These are phyloP conservation scores for Leptodactylus fuscus DNA, from an alignment of 2,113 vertebrate genomes.

Conservation along the genomic window DNA sequence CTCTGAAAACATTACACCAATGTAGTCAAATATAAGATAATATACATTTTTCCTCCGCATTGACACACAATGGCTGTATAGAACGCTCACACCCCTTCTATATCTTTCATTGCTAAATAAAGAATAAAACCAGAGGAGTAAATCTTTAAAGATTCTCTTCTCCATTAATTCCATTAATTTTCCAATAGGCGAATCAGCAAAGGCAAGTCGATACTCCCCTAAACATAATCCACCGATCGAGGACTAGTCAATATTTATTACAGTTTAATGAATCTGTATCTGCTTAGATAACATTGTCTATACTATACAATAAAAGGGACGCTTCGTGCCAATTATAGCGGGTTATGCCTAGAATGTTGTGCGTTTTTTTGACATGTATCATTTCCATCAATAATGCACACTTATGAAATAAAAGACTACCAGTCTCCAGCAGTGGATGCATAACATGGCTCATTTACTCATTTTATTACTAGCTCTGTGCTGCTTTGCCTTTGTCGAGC, in stretches of 20 bases:
- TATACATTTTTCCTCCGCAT: too few species aligned
- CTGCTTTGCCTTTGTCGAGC: constrained; percentile 15
- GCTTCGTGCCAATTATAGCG: neutral
- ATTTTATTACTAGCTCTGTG: constrained; percentile 16
- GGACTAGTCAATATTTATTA: constrained; percentile 1
- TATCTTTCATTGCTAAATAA: neutral
- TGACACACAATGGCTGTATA: too few species aligned
- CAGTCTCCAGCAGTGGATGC: constrained; percentile 13
- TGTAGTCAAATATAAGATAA: too few species aligned
- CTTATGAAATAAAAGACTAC: constrained; percentile 31
- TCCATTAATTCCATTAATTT: neutral
- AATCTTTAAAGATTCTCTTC: neutral
- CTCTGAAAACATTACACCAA: too few species aligned
- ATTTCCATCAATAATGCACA: constrained; percentile 38
- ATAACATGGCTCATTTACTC: constrained; percentile 43
- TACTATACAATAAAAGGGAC: neutral
- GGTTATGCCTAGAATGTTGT: neutral
- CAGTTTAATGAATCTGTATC: neutral
- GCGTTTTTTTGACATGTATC: constrained; percentile 2
- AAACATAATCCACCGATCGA: neutral
- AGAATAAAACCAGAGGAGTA: neutral
- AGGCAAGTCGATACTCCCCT: neutral
- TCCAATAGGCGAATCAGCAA: constrained; percentile 2
- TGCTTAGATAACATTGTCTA: neutral
- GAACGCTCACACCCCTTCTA: neutral